These are phyloP conservation scores for Achroia grisella DNA, from an alignment of 1,140 invertebrate genomes.

Conservation along the genomic window DNA sequence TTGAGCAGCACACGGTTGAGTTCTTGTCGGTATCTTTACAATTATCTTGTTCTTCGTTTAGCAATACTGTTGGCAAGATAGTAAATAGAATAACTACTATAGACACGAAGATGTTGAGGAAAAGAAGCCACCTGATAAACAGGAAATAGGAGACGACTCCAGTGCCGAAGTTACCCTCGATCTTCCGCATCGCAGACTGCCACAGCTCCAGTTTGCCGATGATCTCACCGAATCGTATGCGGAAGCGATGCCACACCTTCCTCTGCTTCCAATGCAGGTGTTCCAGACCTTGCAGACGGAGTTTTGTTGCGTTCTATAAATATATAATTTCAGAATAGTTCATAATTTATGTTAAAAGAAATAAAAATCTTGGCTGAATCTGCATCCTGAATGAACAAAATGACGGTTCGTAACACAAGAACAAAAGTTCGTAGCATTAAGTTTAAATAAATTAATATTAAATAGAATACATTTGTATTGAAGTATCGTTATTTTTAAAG, in stretches of 20 bases:
- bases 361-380: no score
- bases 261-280: conserved; percentile 84
- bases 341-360: neutral
- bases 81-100: conserved; percentile 79
- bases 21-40: conserved; percentile 38
- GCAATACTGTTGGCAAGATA: conserved; percentile 78
- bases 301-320: conserved; percentile 83
- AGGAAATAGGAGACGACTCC: conserved; percentile 87
- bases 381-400: no score
- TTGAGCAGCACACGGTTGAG: conserved; percentile 72
- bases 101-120: conserved; percentile 82
- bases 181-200: conserved; percentile 80
- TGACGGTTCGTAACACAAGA: no score
- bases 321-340: neutral
- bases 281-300: conserved; percentile 84
- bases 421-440: no score
- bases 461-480: no score
- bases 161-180: conserved; percentile 87
- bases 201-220: conserved; percentile 82
- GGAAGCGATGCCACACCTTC: conserved; percentile 79
- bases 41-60: conserved; percentile 59
- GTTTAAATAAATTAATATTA: no score
- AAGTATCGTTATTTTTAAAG: no score
- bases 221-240: conserved; percentile 75
- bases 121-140: conserved; percentile 87